Evolutionary conservation across 2,888 invertebrate species (phyloP).

Genomic region (Acholoe squamosa): DNA sequence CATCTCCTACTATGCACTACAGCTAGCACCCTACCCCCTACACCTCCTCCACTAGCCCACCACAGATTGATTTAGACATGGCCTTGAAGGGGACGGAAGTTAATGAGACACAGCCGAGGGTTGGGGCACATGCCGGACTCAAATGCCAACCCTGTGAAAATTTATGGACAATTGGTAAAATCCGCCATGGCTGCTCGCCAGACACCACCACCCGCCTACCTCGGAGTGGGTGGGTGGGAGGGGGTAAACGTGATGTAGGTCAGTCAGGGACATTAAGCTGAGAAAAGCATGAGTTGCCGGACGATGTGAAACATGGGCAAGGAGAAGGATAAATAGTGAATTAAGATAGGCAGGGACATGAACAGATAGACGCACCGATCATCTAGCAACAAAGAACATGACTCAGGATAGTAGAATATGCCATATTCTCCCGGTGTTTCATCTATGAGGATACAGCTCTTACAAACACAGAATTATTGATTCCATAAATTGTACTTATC

Average conservation of each 20-base stretch:
- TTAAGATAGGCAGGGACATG: not conserved
- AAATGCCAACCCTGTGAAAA: constrained; percentile 47
- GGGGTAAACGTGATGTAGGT: not conserved
- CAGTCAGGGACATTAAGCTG: constrained; percentile 7
- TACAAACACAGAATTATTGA: too few relatives aligned
- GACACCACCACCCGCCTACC: too few relatives aligned
- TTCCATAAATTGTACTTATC: too few relatives aligned
- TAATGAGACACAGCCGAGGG: constrained; percentile 34
- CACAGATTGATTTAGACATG: constrained; percentile 28
- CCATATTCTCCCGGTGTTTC: too few relatives aligned
- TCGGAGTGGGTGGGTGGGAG: not conserved
- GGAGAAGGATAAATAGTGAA: not conserved
- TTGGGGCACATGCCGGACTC: constrained; percentile 24
- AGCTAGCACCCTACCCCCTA: constrained; percentile 17
- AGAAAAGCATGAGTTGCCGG: not conserved
- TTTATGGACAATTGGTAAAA: constrained; percentile 48
- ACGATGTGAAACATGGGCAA: not conserved
- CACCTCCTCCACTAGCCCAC: not conserved
- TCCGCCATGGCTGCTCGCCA: not conserved
- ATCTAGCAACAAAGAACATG: too few relatives aligned
- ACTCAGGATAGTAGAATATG: too few relatives aligned
- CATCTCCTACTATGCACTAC: constrained; percentile 24
- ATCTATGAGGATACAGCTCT: too few relatives aligned
- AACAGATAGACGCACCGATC: too few relatives aligned
- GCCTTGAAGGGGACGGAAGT: not conserved